phyloP scores from a whole-genome alignment of 2,888 invertebrate genomes.

The Brenthis hecate region DNA sequence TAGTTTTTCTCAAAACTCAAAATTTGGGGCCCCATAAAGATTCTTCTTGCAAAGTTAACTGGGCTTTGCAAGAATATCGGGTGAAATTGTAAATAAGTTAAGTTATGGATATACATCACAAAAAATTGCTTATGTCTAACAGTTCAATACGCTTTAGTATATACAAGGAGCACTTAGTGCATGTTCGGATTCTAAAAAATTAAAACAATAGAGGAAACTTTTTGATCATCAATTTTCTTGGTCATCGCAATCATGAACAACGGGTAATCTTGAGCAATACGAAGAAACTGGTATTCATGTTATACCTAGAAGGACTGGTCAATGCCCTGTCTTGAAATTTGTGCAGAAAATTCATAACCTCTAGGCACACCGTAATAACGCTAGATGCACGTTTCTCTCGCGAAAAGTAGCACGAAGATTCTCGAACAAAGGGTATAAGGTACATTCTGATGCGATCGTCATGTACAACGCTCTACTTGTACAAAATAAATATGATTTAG shows the following conservation, averaged over 20 bases:
- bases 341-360: conserved; percentile 41
- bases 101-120: no score
- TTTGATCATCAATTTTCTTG: conserved; percentile 13
- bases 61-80: no score
- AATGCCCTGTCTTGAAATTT: conserved; percentile 40
- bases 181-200: neutral
- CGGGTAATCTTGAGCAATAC: conserved; percentile 9
- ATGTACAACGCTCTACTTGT: neutral
- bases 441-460: conserved; percentile 28
- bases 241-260: conserved; percentile 13
- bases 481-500: no score
- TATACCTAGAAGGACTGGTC: conserved; percentile 35
- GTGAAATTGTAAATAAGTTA: no score
- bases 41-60: no score
- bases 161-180: neutral
- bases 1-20: no score
- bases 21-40: no score
- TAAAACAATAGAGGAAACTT: neutral
- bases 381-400: conserved; percentile 39
- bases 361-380: conserved; percentile 37
- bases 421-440: conserved; percentile 34
- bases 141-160: no score
- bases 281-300: conserved; percentile 23
- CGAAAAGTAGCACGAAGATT: conserved; percentile 41
- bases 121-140: no score